phyloP scores from a whole-genome alignment of 2,113 vertebrate species.

The Psilopogon haemacephalus region DNA sequence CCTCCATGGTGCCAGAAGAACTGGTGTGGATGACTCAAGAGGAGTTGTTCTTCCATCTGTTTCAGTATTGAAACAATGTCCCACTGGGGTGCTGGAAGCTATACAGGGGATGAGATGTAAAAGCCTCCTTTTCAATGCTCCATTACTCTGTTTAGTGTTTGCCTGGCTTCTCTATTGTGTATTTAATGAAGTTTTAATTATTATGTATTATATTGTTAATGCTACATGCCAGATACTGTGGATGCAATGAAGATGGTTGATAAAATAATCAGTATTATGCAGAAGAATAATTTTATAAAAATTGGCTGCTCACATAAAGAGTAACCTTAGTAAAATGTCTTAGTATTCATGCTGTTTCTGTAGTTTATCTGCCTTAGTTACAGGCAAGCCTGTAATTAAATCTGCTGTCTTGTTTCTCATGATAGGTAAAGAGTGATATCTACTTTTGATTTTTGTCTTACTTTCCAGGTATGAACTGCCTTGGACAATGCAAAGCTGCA shows the following conservation, averaged over 20 bases:
- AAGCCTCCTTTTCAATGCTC: constrained; percentile 42
- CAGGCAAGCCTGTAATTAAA: neutral
- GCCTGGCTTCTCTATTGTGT: constrained; percentile 37
- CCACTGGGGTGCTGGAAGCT: constrained; percentile 40
- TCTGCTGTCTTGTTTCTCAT: neutral
- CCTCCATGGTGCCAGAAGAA: neutral
- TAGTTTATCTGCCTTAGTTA: neutral
- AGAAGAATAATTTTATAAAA: neutral
- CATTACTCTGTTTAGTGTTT: constrained; percentile 22
- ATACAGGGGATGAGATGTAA: neutral
- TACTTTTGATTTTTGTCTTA: neutral
- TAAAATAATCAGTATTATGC: constrained; percentile 6
- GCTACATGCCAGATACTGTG: neutral
- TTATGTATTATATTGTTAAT: constrained; percentile 35
- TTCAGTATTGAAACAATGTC: constrained; percentile 36
- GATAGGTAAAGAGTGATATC: neutral
- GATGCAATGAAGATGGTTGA: neutral
- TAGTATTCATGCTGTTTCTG: neutral
- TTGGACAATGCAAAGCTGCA: neutral
- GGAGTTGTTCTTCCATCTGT: constrained; percentile 29
- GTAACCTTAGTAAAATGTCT: neutral
- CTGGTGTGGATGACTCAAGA: constrained; percentile 24
- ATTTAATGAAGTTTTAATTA: constrained; percentile 31
- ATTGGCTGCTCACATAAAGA: neutral
- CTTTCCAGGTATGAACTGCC: neutral